Evolutionary conservation across 2,888 invertebrate genomes (phyloP), one percentile per base, ranked within the genome.

Genomic region (Drosophila tripunctata): DNA sequence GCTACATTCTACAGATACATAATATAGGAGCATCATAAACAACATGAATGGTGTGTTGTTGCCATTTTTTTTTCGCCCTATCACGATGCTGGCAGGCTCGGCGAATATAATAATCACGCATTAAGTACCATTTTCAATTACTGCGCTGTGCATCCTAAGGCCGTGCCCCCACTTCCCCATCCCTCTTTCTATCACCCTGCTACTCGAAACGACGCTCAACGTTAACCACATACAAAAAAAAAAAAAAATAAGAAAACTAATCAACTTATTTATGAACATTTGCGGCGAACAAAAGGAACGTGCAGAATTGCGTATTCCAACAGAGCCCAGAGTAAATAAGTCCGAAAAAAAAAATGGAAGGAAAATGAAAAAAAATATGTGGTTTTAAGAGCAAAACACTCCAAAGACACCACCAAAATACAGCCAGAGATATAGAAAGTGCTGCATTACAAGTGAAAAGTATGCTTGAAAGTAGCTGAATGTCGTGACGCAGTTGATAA

Each of bases 251-350:
- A 80, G 79, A 81, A 82, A 81, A 85, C 85, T 82, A 81, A 81
- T 81, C 85, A 81, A 81, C 85, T 81, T 81, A 81, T 85, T 81
- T 81, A 85, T 81, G 81, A 81, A 85, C 85, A 82, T 82, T 85
- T 82, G 79, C 66, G 69, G 77, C 63, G 67, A 75, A 85, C 85
- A 85, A 85, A 78, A 60, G 82, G 51, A 85, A 82, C 81, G 85
- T 81, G 85, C 79, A 60, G 68, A 81, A 85, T 77, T 77, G 85
- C 79, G 79, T 79, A 81, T 78, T 81, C 67, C 60, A 36, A 43
- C 52, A 30, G 51, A 56, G 57, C 43, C 47, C 41, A 35, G 44
- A 45, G 51, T 47, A 67, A 67, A 64, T 55, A 72, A 68, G 21
- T 54, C 22, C 36, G 33, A 40, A 21, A 15, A 10, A 8, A 10